Percentiles rank a stretch among this genome's conserved stretches.
phyloP scores from a whole-genome alignment of 2,888 invertebrate genomes.

The Xestia ashworthii region DNA sequence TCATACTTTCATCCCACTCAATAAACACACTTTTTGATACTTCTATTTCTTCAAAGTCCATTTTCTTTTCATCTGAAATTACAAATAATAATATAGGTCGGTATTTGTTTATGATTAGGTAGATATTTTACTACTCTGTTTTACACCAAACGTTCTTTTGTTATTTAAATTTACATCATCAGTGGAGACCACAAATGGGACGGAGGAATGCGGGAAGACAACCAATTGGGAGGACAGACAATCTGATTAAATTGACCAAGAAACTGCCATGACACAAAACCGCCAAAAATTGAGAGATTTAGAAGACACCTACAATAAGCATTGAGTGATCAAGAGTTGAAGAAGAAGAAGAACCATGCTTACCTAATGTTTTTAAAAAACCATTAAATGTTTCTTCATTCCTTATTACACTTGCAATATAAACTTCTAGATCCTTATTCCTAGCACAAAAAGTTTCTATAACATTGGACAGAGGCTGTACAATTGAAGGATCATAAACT shows the following conservation, averaged over 20 bases:
- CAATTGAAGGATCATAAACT: slow-evolving; percentile 84
- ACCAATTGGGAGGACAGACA: no score
- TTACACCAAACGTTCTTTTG: neutral
- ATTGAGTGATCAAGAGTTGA: no score
- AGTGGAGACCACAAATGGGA: no score
- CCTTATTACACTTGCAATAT: slow-evolving; percentile 88
- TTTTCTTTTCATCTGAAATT: slow-evolving; percentile 75
- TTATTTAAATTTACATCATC: neutral
- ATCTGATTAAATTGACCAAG: no score
- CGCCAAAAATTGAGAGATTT: no score
- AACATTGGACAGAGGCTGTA: slow-evolving; percentile 79
- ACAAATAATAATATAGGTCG: slow-evolving; percentile 20
- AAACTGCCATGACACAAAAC: no score
- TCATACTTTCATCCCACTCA: slow-evolving; percentile 77
- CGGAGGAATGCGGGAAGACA: no score
- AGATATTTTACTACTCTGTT: neutral
- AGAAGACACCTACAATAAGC: no score
- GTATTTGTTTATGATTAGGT: neutral
- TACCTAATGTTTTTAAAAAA: slow-evolving; percentile 91
- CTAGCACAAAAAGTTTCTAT: slow-evolving; percentile 74
- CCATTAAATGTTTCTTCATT: slow-evolving; percentile 91
- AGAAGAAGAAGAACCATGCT: slow-evolving; percentile 48
- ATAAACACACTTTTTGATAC: slow-evolving; percentile 69
- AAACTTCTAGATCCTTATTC: slow-evolving; percentile 78
- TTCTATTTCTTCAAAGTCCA: slow-evolving; percentile 68